These are phyloP conservation scores for Melieria crassipennis DNA, from an alignment of 2,888 invertebrate species.

Conservation along the genomic window DNA sequence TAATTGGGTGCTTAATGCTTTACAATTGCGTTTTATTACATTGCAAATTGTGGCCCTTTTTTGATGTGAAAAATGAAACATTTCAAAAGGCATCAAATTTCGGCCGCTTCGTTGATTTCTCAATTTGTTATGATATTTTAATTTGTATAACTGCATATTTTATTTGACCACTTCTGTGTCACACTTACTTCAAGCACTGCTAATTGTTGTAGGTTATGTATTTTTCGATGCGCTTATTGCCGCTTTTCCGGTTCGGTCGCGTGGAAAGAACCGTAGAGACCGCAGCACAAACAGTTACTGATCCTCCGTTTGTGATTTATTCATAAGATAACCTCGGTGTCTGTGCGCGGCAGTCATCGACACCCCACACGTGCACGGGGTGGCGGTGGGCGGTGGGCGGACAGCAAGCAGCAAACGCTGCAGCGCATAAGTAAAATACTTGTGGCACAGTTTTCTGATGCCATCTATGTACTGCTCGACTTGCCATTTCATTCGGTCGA, in stretches of 20 bases:
- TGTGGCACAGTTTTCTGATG: constrained; percentile 42
- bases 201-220: background rate
- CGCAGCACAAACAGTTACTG: constrained; percentile 59
- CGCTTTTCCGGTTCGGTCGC: background rate
- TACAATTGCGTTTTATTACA: too few relatives aligned
- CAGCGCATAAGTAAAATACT: constrained; percentile 60
- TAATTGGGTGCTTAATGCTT: too few relatives aligned
- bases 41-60: too few relatives aligned
- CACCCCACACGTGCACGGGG: too few relatives aligned
- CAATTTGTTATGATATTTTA: too few relatives aligned
- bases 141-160: background rate
- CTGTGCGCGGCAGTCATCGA: background rate
- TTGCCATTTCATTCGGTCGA: constrained; percentile 43
- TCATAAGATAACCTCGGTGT: constrained; percentile 60
- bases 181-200: background rate
- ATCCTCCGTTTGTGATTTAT: constrained; percentile 53
- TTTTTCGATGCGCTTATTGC: constrained; percentile 3
- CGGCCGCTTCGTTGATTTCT: too few relatives aligned
- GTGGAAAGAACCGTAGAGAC: constrained; percentile 50
- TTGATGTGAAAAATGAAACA: too few relatives aligned
- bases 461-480: constrained; percentile 21
- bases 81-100: too few relatives aligned
- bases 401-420: constrained; percentile 33
- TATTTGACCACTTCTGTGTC: background rate
- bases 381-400: too few relatives aligned